Percentiles rank a stretch among this genome's conserved stretches.
These are phyloP conservation scores for Fukomys damarensis DNA, from an alignment of 2,113 vertebrate species.

Conservation along the genomic window DNA sequence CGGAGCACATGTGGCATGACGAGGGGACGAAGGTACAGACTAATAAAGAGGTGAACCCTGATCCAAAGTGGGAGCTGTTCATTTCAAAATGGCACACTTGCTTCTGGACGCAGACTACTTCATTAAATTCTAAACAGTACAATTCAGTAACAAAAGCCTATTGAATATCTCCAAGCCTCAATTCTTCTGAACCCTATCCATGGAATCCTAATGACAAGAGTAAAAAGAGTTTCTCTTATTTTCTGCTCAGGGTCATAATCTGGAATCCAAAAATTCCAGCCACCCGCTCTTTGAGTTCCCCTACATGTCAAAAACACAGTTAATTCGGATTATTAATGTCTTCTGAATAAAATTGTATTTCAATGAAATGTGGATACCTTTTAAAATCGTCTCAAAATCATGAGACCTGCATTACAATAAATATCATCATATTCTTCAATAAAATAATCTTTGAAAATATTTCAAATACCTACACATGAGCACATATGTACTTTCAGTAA, in stretches of 20 bases:
- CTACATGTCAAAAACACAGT: not conserved
- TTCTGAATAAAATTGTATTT: slow-evolving; percentile 1
- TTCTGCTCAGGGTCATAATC: not conserved
- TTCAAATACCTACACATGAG: not conserved
- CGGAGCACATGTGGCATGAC: not conserved
- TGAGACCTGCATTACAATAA: slow-evolving; percentile 8
- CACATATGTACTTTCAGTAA: not conserved
- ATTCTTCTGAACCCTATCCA: not conserved
- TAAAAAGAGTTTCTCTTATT: not conserved
- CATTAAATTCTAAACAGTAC: not conserved
- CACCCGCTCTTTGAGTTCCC: not conserved
- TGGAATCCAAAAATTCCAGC: not conserved
- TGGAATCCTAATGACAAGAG: not conserved
- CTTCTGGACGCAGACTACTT: not conserved
- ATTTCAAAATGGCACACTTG: slow-evolving; percentile 53
- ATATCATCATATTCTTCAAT: not conserved
- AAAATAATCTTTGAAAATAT: slow-evolving; percentile 6
- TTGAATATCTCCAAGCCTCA: accelerated
- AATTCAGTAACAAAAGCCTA: not conserved
- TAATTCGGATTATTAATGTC: not conserved
- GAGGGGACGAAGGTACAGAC: slow-evolving; percentile 74
- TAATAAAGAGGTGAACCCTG: slow-evolving; percentile 76
- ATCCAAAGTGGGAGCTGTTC: slow-evolving; percentile 70
- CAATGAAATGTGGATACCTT: slow-evolving; percentile 1
- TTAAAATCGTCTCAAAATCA: not conserved